Conservation (phyloP, 2,113 vertebrate genomes). For the Lycaon pictus region DNA sequence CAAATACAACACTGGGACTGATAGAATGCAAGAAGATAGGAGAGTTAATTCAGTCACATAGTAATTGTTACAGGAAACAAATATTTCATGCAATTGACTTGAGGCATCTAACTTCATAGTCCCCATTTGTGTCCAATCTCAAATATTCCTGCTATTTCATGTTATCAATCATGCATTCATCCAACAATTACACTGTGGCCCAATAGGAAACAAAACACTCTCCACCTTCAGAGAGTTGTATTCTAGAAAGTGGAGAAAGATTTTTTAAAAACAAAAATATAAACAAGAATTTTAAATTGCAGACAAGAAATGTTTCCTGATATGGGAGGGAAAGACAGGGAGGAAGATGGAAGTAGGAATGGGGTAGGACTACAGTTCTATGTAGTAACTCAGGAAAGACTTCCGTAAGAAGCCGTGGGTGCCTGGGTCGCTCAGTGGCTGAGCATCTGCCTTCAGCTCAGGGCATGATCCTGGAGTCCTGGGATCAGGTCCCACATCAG, state of each 20-base stretch:
- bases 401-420: neutral
- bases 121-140: neutral
- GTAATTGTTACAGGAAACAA: neutral
- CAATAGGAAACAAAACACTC: neutral
- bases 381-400: neutral
- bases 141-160: neutral
- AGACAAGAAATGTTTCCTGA: neutral
- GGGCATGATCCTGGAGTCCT: no score
- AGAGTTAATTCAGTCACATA: neutral
- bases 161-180: neutral
- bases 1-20: neutral
- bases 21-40: neutral
- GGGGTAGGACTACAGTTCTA: neutral
- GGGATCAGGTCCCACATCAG: no score
- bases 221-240: neutral
- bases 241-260: neutral
- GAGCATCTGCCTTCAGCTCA: no score
- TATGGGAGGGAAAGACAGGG: neutral
- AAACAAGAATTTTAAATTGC: neutral
- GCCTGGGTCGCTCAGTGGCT: no score
- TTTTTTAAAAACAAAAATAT: neutral
- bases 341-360: no score
- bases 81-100: neutral
- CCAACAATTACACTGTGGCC: neutral
- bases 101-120: neutral